Evolutionary conservation across 35 echinoderm and acorn worm species (phyloP).

Genomic region (Ophiothrix spiculata): DNA sequence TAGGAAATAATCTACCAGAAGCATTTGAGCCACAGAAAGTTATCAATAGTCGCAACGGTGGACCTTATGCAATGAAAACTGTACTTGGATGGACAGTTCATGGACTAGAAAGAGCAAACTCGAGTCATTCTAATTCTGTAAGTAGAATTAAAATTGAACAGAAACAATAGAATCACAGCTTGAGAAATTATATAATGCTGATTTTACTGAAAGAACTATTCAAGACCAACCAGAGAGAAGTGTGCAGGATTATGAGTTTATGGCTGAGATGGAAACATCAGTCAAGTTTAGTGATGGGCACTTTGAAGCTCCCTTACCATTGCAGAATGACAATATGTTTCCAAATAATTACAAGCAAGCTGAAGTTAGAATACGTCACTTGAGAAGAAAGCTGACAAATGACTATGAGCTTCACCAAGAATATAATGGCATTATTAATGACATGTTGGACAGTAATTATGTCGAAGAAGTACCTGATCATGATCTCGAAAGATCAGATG

Average conservation of each 20-base stretch:
- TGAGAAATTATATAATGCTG: constrained; percentile 35
- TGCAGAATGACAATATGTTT: constrained; percentile 20
- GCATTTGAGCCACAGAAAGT: constrained; percentile 62
- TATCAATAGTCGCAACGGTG: constrained; percentile 7
- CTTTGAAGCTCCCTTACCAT: constrained; percentile 54
- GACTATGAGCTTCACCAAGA: constrained; percentile 34
- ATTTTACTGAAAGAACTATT: neutral
- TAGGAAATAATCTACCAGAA: too few species aligned
- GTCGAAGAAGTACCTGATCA: constrained; percentile 34
- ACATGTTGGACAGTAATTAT: constrained; percentile 21
- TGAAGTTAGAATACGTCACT: constrained; percentile 21
- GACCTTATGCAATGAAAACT: constrained; percentile 58
- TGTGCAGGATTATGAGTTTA: constrained; percentile 18
- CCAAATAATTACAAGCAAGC: constrained; percentile 40
- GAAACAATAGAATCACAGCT: constrained; percentile 2
- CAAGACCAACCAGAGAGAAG: constrained; percentile 8
- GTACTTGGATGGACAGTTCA: constrained; percentile 74
- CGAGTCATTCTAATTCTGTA: neutral
- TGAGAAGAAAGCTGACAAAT: constrained; percentile 28
- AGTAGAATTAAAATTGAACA: neutral
- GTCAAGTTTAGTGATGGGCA: constrained; percentile 20
- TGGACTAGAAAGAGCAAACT: constrained; percentile 36
- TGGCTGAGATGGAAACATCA: constrained; percentile 10
- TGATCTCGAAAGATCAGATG: too few species aligned
- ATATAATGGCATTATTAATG: constrained; percentile 29